Evolutionary conservation across 2,797 vertebrate genomes (phyloP).

Genomic region (Megaceryle alcyon): DNA sequence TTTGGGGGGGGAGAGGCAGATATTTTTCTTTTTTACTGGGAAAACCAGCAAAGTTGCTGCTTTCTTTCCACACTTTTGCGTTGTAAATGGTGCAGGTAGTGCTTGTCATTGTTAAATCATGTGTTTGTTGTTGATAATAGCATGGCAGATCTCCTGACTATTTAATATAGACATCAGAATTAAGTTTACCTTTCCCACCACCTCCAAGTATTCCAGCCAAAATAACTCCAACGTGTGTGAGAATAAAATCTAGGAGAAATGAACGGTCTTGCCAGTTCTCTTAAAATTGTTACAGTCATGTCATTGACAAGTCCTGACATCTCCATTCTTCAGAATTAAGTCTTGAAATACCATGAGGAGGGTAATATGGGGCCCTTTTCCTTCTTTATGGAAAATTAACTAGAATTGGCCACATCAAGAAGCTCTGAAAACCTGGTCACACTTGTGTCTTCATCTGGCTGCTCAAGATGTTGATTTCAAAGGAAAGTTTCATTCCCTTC

Average conservation of each 20-base stretch:
- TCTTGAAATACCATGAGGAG: background rate
- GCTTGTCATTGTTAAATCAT: background rate
- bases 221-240: background rate
- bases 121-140: background rate
- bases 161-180: background rate
- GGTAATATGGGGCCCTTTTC: background rate
- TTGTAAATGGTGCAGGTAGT: background rate
- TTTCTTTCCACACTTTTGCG: background rate
- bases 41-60: background rate
- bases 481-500: background rate
- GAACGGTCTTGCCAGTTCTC: background rate
- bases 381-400: background rate
- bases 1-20: fast-evolving
- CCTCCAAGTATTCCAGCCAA: background rate
- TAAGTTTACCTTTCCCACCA: background rate
- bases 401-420: background rate
- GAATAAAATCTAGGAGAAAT: background rate
- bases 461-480: background rate
- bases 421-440: background rate
- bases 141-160: background rate
- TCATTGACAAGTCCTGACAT: background rate
- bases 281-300: background rate
- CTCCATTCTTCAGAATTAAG: slow-evolving; percentile 8
- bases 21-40: background rate
- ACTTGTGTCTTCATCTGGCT: background rate